Evolutionary conservation across 2,113 vertebrate species (phyloP).

Genomic region (Nothoprocta perdicaria): DNA sequence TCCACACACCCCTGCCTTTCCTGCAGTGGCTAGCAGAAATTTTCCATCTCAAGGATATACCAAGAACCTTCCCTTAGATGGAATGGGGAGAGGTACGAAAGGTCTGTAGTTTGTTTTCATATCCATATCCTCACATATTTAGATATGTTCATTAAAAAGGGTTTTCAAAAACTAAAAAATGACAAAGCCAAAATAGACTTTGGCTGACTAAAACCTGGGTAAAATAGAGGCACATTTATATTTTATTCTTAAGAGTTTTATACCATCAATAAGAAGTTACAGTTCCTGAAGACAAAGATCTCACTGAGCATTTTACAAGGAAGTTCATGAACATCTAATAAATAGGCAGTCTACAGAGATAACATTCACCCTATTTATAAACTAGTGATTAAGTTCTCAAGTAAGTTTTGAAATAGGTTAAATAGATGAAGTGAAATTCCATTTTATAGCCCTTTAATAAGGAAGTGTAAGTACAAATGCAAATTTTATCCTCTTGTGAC

Average conservation of each 20-base stretch:
- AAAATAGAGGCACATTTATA: neutral
- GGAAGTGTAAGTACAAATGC: neutral
- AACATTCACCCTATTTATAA: neutral
- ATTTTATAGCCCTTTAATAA: neutral
- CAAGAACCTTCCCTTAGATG: neutral
- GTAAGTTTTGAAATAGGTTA: neutral
- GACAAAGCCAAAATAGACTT: neutral
- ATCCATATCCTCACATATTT: neutral
- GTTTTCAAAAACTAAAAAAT: neutral
- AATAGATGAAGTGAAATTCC: neutral
- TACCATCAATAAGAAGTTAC: neutral
- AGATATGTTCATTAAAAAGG: neutral
- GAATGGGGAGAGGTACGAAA: neutral
- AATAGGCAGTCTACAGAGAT: neutral
- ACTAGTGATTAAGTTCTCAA: neutral
- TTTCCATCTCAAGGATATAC: neutral
- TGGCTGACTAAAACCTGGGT: neutral
- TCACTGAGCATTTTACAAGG: neutral
- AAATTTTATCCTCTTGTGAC: rapidly evolving
- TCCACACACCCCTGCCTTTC: neutral
- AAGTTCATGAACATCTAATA: neutral
- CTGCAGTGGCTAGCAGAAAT: neutral
- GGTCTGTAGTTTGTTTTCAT: neutral
- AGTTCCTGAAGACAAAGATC: neutral
- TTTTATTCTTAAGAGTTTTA: neutral